Conservation (phyloP, 1,140 invertebrate genomes). For the Drosophila mayri region DNA sequence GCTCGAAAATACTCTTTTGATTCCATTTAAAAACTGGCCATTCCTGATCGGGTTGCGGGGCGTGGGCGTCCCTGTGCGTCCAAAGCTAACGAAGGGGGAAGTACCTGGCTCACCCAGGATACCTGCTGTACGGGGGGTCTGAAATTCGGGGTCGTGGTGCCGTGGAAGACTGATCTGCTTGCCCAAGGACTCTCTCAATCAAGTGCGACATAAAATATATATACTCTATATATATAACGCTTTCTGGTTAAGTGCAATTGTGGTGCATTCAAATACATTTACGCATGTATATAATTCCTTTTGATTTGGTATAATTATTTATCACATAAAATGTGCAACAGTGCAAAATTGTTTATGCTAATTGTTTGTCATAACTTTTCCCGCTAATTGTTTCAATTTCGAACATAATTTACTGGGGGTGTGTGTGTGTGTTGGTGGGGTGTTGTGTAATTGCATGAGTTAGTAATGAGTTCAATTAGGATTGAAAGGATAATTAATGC, state of each 20-base stretch:
- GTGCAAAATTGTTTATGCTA: conserved; percentile 72
- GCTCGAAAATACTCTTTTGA: conserved; percentile 79
- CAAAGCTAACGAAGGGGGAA: conserved; percentile 24
- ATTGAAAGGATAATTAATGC: conserved; percentile 13
- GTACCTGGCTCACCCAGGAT: neutral
- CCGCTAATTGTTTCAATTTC: conserved; percentile 64
- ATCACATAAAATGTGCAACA: conserved; percentile 79
- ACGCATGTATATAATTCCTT: conserved; percentile 19
- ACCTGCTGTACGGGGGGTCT: conserved; percentile 10
- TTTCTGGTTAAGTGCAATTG: conserved; percentile 68
- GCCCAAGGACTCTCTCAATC: conserved; percentile 17
- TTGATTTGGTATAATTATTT: conserved; percentile 56
- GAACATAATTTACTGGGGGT: conserved; percentile 54
- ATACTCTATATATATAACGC: conserved; percentile 2
- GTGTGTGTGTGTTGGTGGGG: neutral
- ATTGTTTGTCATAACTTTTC: conserved; percentile 61
- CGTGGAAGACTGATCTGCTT: conserved; percentile 54
- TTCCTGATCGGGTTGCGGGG: conserved; percentile 31
- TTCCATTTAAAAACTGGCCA: conserved; percentile 57
- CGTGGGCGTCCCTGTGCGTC: conserved; percentile 20
- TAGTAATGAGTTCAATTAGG: conserved; percentile 40
- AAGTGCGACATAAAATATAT: conserved; percentile 53
- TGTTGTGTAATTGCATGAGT: conserved; percentile 45
- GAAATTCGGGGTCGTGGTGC: conserved; percentile 30
- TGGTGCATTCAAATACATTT: conserved; percentile 60